Conservation (phyloP, 2,888 invertebrate genomes). For the Torymus auratus region DNA sequence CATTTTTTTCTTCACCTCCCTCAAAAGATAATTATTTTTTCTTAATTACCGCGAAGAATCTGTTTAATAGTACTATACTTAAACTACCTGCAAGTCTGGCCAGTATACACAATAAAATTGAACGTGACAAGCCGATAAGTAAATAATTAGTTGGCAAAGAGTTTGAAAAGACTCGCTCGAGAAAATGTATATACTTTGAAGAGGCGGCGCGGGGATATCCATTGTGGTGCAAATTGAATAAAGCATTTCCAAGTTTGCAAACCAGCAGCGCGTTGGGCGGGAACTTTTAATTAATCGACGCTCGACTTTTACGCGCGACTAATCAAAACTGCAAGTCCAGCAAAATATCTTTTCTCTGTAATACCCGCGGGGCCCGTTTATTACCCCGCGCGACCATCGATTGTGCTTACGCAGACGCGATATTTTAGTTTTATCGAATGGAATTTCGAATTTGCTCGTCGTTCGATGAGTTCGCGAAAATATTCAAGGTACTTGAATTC, state of each 20-base stretch:
- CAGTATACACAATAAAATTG: constrained; percentile 1
- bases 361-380: no score
- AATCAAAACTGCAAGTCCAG: background rate
- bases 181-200: constrained; percentile 1
- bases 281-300: constrained; percentile 34
- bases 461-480: no score
- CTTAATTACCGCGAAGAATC: no score
- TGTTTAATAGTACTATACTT: no score
- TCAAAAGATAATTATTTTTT: no score
- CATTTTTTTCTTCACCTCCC: no score
- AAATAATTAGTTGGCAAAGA: constrained; percentile 14
- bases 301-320: background rate
- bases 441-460: no score
- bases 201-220: background rate
- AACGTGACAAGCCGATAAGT: constrained; percentile 2
- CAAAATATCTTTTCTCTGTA: background rate
- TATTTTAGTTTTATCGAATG: no score
- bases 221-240: constrained; percentile 29
- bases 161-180: background rate
- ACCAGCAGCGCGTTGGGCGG: background rate
- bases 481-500: no score
- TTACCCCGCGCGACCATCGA: no score
- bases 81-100: no score
- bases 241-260: constrained; percentile 10
- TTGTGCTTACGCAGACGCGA: no score